Conservation (phyloP, 1,140 invertebrate species). For the Sesamia nonagrioides region DNA sequence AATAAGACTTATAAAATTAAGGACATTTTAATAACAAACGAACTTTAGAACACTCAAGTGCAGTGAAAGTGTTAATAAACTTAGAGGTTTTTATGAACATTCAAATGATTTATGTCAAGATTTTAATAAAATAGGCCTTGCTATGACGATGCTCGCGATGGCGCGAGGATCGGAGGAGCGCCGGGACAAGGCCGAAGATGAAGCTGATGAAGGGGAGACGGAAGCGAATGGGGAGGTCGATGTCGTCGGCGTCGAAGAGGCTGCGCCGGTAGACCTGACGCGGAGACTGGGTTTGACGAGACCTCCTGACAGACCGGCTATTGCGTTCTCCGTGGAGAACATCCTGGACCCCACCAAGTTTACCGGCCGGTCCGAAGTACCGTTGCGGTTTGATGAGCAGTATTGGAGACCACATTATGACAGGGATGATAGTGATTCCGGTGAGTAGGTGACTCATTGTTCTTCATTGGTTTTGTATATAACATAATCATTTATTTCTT, state of each 20-base stretch:
- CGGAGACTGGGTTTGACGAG: slow-evolving; percentile 77
- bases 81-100: slow-evolving; percentile 37
- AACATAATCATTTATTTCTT: not conserved
- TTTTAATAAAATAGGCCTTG: slow-evolving; percentile 70
- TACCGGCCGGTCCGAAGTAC: slow-evolving; percentile 89
- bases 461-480: not conserved
- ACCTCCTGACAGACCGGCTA: slow-evolving; percentile 75
- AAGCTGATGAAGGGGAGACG: slow-evolving; percentile 70
- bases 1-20: not conserved
- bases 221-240: slow-evolving; percentile 79
- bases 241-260: slow-evolving; percentile 82
- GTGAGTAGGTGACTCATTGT: slow-evolving; percentile 68
- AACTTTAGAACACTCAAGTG: slow-evolving; percentile 43
- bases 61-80: slow-evolving; percentile 60
- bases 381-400: slow-evolving; percentile 79
- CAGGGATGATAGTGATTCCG: slow-evolving; percentile 88
- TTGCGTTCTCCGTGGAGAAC: slow-evolving; percentile 97
- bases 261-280: slow-evolving; percentile 81
- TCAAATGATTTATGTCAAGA: slow-evolving; percentile 48
- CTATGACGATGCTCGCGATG: slow-evolving; percentile 87
- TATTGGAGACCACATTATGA: slow-evolving; percentile 90
- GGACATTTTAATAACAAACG: not conserved
- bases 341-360: slow-evolving; percentile 97
- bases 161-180: slow-evolving; percentile 80
- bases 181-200: slow-evolving; percentile 69